Evolutionary conservation across 2,797 vertebrate genomes (phyloP).

Genomic region (Ara ararauna): DNA sequence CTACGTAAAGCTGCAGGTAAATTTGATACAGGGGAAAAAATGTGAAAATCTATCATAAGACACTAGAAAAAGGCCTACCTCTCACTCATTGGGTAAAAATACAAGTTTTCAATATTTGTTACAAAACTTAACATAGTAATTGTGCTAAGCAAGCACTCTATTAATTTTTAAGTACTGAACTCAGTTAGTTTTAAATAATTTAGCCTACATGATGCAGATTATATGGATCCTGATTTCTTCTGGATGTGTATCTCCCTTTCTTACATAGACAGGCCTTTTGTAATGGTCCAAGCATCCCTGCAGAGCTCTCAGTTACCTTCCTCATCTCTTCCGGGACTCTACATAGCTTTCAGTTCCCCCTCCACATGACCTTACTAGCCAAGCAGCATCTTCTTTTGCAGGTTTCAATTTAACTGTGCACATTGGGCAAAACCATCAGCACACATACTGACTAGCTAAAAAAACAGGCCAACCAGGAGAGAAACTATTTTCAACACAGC

Average conservation of each 20-base stretch:
- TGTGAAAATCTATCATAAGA: neutral
- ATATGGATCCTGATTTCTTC: neutral
- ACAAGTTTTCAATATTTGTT: neutral
- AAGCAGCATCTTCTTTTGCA: neutral
- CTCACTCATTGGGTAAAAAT: neutral
- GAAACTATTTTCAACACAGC: neutral
- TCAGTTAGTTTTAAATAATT: neutral
- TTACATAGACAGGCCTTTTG: neutral
- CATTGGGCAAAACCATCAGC: neutral
- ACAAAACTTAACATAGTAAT: neutral
- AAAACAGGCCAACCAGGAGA: neutral
- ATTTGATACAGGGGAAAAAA: neutral
- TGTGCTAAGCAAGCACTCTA: neutral
- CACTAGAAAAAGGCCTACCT: neutral
- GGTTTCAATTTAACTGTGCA: neutral
- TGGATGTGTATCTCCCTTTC: neutral
- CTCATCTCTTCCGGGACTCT: accelerated
- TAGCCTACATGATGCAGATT: neutral
- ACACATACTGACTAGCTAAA: neutral
- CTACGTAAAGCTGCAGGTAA: neutral
- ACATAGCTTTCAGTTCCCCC: neutral
- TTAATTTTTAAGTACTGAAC: neutral
- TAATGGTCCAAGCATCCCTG: neutral
- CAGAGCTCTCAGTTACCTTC: neutral
- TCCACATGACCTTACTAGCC: neutral